phyloP scores from a whole-genome alignment of 2,888 invertebrate genomes.

The Allolobophora icterica region DNA sequence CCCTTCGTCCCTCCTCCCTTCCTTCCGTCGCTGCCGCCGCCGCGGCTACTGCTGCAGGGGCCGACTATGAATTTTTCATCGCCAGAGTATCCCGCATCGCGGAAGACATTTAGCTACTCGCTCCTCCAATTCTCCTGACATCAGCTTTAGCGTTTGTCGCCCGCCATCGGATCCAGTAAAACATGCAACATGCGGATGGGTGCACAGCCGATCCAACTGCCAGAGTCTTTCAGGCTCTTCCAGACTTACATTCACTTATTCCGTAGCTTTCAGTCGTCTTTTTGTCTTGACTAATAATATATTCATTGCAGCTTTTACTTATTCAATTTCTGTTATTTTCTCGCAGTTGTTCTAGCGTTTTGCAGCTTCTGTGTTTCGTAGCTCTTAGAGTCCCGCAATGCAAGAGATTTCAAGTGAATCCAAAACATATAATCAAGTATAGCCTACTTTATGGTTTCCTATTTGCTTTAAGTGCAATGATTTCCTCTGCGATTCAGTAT shows the following conservation, averaged over 20 bases:
- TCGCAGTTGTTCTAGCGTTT: background rate
- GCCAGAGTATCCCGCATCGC: background rate
- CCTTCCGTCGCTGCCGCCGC: background rate
- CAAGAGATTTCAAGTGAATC: no score
- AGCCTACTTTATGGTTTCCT: no score
- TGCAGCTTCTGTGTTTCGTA: background rate
- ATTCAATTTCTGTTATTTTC: background rate
- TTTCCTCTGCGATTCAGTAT: no score
- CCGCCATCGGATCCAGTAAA: background rate
- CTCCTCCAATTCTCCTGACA: background rate
- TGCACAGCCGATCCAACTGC: background rate
- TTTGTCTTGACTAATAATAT: background rate
- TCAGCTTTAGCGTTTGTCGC: background rate
- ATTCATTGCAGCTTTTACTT: background rate
- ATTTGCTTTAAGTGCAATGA: no score
- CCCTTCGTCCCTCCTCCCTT: background rate
- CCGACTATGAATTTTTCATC: background rate
- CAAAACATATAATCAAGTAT: no score
- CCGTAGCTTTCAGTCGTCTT: background rate
- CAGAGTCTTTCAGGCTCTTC: background rate
- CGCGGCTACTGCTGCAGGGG: background rate
- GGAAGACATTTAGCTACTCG: background rate
- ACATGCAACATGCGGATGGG: background rate
- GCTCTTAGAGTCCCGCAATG: no score
- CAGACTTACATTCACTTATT: background rate